Evolutionary conservation across 2,797 vertebrate species (phyloP), one percentile per base, ranked within the genome.

Genomic region (Macroramphosus scolopax): DNA sequence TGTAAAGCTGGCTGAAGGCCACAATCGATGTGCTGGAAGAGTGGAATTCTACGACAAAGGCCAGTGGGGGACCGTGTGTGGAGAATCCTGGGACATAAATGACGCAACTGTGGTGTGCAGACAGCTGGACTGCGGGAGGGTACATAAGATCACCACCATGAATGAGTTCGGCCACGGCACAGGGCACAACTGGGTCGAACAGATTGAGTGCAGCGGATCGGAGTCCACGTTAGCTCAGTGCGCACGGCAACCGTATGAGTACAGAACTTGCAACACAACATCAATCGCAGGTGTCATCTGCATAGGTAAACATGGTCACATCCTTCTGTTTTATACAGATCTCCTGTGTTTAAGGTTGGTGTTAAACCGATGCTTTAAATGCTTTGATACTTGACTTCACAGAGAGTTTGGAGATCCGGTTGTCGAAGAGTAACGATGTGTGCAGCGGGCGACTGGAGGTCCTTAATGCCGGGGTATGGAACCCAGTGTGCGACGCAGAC

Each of bases 381-480:
- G 9, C 9, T 10, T 11, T 29, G 28, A 29, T 10, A 13, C 8
- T 45, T 59, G 9, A 38, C 16, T 43, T 56, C 18, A 40, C 72
- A 88, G 86, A 56, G 14, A 54, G 72, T 42, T 38, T 88, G 68
- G 63, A 43, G 6, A 35, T 50, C 8, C 80, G 78, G n/a, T 11
- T 89, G 60, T 16, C 1, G 0, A 31, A 39, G 1, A 35, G 49
- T 11, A 50, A 3, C 0, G 54, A 69, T 22, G 54, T 58, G 2
- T 89, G 87, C 43, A 59, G 69, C 15, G 87, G 87, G n/a, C 78
- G 83, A 59, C 65, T 89, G 2, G 87, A 88, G 60, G 73, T 87
- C 8, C 78, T 61, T 16, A 45, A 77, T 0, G 70, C 26, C 0
- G 18, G 62, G 0, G 13, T 14, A 1, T 89, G 87, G 87, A 51